Percentiles rank a stretch among this genome's conserved stretches.
These are phyloP conservation scores for Lucilia cuprina DNA, from an alignment of 1,140 invertebrate genomes.

Conservation along the genomic window DNA sequence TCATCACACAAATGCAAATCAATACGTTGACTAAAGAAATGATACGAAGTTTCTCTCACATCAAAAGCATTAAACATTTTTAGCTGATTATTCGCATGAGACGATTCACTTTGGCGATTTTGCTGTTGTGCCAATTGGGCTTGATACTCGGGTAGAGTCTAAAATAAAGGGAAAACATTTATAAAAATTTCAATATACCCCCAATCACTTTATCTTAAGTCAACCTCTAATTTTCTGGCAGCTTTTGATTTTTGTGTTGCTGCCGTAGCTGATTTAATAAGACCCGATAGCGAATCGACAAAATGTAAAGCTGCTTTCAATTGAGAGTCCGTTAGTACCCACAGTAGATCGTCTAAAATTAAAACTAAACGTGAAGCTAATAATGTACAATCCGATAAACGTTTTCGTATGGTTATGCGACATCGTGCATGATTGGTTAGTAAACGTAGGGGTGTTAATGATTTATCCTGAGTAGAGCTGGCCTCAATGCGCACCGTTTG, in stretches of 20 bases:
- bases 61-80: constrained; percentile 88
- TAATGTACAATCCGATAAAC: constrained; percentile 83
- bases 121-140: constrained; percentile 74
- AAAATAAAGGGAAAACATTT: constrained; percentile 36
- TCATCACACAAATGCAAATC: constrained; percentile 98
- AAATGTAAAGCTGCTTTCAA: constrained; percentile 94
- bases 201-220: background rate
- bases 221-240: constrained; percentile 85
- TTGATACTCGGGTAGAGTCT: constrained; percentile 82
- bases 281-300: constrained; percentile 85
- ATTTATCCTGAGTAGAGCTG: constrained; percentile 79
- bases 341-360: constrained; percentile 95
- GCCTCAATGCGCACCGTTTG: constrained; percentile 95
- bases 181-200: background rate
- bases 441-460: constrained; percentile 87
- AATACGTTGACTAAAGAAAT: constrained; percentile 91
- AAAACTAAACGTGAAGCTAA: constrained; percentile 90
- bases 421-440: constrained; percentile 95
- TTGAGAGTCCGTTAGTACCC: constrained; percentile 97
- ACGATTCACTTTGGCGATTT: constrained; percentile 66
- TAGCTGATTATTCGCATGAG: constrained; percentile 64
- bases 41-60: constrained; percentile 97
- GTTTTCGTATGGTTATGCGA: constrained; percentile 96
- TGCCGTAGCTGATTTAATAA: constrained; percentile 85
- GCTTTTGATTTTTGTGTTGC: constrained; percentile 87